A percentile compares a stretch with the other conserved stretches of the same genome.
Evolutionary conservation across 2,113 vertebrate species (phyloP).

Genomic region (Megaceryle maxima): DNA sequence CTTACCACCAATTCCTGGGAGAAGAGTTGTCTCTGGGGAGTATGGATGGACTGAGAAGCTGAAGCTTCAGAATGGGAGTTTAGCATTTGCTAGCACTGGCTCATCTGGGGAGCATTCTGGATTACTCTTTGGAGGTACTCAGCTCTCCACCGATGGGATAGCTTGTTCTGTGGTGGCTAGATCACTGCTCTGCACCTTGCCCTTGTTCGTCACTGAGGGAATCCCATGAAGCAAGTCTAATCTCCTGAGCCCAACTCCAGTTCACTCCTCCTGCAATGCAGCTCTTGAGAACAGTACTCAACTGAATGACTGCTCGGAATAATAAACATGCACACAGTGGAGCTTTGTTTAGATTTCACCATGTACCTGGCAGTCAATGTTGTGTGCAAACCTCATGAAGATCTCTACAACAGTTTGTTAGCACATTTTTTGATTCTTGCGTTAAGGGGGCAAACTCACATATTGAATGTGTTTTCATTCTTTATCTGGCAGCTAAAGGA

Average conservation of each 20-base stretch:
- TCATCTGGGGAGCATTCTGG: neutral
- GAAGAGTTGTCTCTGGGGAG: neutral
- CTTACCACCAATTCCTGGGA: neutral
- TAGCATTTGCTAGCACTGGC: neutral
- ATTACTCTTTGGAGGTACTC: neutral
- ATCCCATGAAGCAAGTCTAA: neutral
- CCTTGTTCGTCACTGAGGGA: accelerated
- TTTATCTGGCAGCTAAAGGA: neutral
- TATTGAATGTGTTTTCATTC: neutral
- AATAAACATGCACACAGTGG: neutral
- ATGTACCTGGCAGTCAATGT: neutral
- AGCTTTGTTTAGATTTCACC: neutral
- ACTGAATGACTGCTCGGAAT: neutral
- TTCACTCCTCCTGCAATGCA: neutral
- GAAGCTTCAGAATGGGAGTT: neutral
- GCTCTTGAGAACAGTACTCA: neutral
- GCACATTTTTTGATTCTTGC: neutral
- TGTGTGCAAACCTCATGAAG: neutral
- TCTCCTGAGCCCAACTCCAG: neutral
- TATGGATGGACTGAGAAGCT: neutral
- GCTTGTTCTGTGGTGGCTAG: neutral
- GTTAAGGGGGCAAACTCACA: neutral
- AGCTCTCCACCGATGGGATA: neutral
- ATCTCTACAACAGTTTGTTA: neutral
- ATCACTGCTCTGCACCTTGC: neutral